Base-by-base conservation (phyloP, 2,797 vertebrate species). In the Discoglossus pictus region DNA sequence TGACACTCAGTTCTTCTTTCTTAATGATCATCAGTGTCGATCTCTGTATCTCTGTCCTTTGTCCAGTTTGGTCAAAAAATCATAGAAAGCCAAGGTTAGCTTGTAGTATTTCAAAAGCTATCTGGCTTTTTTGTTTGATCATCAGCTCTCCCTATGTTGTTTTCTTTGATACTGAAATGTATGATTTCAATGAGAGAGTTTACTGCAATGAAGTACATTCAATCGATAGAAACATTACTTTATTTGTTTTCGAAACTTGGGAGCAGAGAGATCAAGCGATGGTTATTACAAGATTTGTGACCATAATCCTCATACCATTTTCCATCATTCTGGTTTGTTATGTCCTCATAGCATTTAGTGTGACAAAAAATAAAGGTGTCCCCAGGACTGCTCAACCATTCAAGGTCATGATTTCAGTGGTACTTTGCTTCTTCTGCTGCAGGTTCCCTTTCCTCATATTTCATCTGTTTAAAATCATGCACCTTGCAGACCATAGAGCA, bases 381-480 rank as follows among this genome's bases (percentile, higher is more conserved):
- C 61, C 24, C 12, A 82, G 38, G 34, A 78, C 40, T 2, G 6
- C 10, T 0, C 79, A 63, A 65, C 80, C 84, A 24, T 53, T 73
- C 9, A 52, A 75, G 27, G 71, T 89, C 10, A 82, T 88, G 48
- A 27, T 82, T 9, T 3, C 82, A 0, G 38, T 90, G 16, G 61
- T 90, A 52, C 15, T 82, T 38, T 75, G 84, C 4, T 91, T 91
- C 48, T 88, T 89, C 61, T 5, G 86, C 50, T 89, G 88, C 75
- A 89, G 88, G 88, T 17, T 85, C 52, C 88, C 88, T 1, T 82
- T 78, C 21, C 85, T n/a, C n/a, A n/a, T n/a, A n/a, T n/a, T 31
- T 4, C 27, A 31, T 31, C 27, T 31, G 8, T 31, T 31, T 4
- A 8, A 31, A 4, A 31, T 31, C 27, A 8, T 31, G 27, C 4